Percentiles rank a stretch among this genome's conserved stretches.
phyloP scores from a whole-genome alignment of 2,113 vertebrate genomes.

The Erythrocebus patas region DNA sequence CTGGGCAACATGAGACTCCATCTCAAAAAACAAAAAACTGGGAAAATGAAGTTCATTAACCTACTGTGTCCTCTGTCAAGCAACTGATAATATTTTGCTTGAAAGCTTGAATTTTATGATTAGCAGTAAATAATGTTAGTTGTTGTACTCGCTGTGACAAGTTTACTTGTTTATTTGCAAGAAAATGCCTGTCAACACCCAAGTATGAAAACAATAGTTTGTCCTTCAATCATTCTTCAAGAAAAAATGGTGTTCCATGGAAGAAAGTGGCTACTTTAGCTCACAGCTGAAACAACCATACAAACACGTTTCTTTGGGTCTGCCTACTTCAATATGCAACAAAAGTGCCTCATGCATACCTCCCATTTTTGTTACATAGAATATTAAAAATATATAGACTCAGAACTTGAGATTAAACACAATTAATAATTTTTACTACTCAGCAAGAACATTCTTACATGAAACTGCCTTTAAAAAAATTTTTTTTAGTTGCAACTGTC shows the following conservation, averaged over 20 bases:
- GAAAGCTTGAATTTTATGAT: slow-evolving; percentile 5
- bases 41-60: not conserved
- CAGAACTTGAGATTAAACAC: not conserved
- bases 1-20: no score
- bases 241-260: not conserved
- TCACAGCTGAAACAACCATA: not conserved
- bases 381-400: not conserved
- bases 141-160: not conserved
- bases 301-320: not conserved
- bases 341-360: not conserved
- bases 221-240: not conserved
- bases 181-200: not conserved
- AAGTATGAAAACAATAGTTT: not conserved
- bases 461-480: not conserved
- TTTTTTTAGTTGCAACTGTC: not conserved
- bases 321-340: not conserved
- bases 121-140: not conserved
- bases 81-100: not conserved
- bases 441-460: not conserved
- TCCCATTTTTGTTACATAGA: not conserved
- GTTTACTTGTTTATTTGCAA: not conserved
- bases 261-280: not conserved
- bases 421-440: not conserved
- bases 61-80: not conserved
- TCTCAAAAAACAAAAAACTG: not conserved